Conservation (phyloP, 2,797 vertebrate species). For the Okamejei kenojei region DNA sequence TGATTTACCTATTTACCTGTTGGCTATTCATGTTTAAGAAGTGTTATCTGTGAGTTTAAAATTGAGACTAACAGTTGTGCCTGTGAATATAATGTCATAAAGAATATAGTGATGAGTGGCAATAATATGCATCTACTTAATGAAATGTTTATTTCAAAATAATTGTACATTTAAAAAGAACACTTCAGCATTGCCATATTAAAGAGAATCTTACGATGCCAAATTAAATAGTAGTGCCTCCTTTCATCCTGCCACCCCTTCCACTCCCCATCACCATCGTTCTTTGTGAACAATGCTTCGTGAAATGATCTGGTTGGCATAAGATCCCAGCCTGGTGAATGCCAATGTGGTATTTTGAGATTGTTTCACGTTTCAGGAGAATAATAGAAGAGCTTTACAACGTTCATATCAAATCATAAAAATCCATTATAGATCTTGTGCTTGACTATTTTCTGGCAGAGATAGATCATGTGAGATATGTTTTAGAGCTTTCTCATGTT, state of each 20-base stretch:
- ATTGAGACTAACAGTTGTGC: constrained; percentile 11
- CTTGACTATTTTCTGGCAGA: background rate
- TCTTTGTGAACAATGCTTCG: background rate
- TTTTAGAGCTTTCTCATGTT: background rate
- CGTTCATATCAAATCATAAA: background rate
- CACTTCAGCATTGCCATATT: constrained; percentile 24
- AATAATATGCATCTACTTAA: constrained; percentile 18
- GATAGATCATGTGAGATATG: background rate
- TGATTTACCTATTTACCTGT: background rate
- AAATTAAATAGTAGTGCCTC: background rate
- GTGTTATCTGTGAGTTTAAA: constrained; percentile 11
- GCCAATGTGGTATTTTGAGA: background rate
- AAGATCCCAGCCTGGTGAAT: background rate
- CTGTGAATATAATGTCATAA: constrained; percentile 30
- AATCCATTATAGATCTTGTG: background rate
- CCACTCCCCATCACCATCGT: background rate
- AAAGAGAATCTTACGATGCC: background rate
- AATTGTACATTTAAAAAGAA: constrained; percentile 2
- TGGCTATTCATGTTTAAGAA: constrained; percentile 20
- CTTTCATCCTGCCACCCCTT: background rate
- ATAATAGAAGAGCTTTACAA: background rate
- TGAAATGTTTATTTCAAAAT: background rate
- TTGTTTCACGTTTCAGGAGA: background rate
- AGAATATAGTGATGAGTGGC: background rate
- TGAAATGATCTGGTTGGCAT: constrained; percentile 10